Percentiles rank a stretch among this genome's conserved stretches.
Conservation (phyloP, 2,888 invertebrate genomes). For the Caenorhabditis becei region DNA sequence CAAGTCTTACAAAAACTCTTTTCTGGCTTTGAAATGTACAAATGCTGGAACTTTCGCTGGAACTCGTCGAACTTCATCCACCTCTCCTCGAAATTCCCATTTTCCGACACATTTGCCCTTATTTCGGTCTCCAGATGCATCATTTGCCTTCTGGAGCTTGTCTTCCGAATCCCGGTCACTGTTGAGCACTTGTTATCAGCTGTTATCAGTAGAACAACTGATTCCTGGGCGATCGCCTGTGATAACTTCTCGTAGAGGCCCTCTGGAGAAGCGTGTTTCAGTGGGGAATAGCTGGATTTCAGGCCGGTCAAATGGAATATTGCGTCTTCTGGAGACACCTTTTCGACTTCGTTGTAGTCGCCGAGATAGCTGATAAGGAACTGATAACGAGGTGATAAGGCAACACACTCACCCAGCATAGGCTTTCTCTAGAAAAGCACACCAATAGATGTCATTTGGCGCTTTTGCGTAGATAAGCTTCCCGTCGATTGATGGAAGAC, state of each 20-base stretch:
- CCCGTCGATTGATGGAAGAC: background rate
- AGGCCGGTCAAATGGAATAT: background rate
- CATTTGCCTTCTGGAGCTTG: background rate
- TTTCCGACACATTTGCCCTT: background rate
- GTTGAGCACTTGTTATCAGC: background rate
- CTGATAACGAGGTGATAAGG: too few relatives aligned
- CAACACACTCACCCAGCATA: too few relatives aligned
- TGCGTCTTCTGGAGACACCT: background rate
- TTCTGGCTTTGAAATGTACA: background rate
- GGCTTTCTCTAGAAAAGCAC: background rate
- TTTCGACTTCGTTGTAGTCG: background rate
- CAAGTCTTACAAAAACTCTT: background rate
- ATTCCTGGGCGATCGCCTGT: background rate
- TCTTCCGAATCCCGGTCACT: background rate
- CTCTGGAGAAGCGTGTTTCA: background rate
- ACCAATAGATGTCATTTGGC: background rate
- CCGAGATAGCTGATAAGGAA: background rate
- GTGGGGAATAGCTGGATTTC: background rate
- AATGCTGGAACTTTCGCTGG: background rate
- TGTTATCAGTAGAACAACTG: background rate
- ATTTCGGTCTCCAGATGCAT: background rate
- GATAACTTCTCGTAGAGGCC: background rate
- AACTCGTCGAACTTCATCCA: background rate
- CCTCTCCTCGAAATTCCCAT: background rate
- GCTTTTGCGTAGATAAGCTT: background rate